Conservation (phyloP, 2,113 vertebrate species). For the Melanostigma gelatinosum region DNA sequence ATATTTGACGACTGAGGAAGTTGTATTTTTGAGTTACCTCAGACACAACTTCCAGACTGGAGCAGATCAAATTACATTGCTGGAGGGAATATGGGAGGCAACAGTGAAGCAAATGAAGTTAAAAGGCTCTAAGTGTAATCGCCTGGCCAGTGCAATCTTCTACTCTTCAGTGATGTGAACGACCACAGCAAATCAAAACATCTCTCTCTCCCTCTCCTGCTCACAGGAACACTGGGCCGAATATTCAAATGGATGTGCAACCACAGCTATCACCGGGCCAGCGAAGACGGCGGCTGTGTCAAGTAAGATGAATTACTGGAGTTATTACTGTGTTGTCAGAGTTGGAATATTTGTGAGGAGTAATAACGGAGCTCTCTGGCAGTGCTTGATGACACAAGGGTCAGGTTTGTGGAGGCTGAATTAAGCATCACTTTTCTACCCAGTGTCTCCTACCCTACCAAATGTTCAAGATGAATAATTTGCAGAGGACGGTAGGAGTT, state of each 20-base stretch:
- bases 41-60: constrained; percentile 44
- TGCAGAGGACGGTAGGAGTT: constrained; percentile 18
- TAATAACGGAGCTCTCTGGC: constrained; percentile 56
- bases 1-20: constrained; percentile 26
- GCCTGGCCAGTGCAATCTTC: constrained; percentile 39
- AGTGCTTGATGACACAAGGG: constrained; percentile 42
- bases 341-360: constrained; percentile 61
- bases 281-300: constrained; percentile 41
- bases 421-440: constrained; percentile 45
- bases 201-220: constrained; percentile 20
- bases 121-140: constrained; percentile 56
- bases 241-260: constrained; percentile 29
- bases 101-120: constrained; percentile 65
- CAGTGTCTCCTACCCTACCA: constrained; percentile 7
- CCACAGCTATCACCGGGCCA: constrained; percentile 27
- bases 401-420: constrained; percentile 39
- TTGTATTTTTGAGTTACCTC: constrained; percentile 40
- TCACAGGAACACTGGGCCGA: constrained; percentile 15
- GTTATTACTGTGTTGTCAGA: constrained; percentile 66
- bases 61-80: constrained; percentile 57
- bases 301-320: constrained; percentile 54
- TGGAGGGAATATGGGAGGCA: constrained; percentile 44
- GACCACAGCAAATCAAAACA: constrained; percentile 60
- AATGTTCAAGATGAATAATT: constrained; percentile 23
- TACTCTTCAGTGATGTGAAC: constrained; percentile 24